These are phyloP conservation scores for Clamator glandarius DNA, from an alignment of 2,797 vertebrate species.

Conservation along the genomic window DNA sequence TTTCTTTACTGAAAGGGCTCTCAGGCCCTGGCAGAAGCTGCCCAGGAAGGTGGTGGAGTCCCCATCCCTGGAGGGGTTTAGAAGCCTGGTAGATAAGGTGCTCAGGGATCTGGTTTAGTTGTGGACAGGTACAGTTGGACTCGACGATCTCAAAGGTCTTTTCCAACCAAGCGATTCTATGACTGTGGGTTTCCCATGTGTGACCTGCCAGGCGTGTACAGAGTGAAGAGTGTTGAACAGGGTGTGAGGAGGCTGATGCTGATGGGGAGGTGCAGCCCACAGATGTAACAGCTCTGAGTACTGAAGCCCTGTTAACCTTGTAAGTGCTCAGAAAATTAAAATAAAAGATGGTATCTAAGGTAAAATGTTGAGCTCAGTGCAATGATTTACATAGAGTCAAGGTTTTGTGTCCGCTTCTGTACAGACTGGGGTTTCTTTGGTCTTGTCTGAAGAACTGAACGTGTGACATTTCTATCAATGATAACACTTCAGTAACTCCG, in stretches of 20 bases:
- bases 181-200: not conserved
- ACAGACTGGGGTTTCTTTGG: not conserved
- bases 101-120: no score
- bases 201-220: not conserved
- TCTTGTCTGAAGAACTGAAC: not conserved
- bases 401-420: not conserved
- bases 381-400: not conserved
- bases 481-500: not conserved
- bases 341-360: not conserved
- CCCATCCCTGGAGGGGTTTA: no score
- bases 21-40: no score
- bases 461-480: not conserved
- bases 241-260: rapidly evolving
- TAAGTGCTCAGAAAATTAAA: not conserved
- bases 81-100: no score
- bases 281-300: not conserved
- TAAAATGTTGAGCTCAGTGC: not conserved
- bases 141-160: no score
- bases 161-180: no score
- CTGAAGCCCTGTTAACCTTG: not conserved
- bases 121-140: no score
- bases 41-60: no score
- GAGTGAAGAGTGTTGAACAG: not conserved
- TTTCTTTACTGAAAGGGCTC: no score
- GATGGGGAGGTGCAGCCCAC: not conserved